Evolutionary conservation across 2,888 invertebrate genomes (phyloP).

Genomic region (Eupithecia exiguata): DNA sequence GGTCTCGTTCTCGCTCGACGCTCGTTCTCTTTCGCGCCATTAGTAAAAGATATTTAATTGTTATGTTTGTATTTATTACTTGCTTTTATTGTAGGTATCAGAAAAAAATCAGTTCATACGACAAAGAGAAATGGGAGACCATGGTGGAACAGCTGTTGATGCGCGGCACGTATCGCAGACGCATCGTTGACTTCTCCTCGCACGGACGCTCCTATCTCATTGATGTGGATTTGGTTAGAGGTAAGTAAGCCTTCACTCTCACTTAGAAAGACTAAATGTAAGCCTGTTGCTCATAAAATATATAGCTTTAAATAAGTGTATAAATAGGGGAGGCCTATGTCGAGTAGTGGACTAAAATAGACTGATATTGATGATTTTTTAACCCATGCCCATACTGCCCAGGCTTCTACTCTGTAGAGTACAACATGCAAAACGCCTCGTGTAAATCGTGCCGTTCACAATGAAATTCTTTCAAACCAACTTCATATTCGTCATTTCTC

Average conservation of each 20-base stretch:
- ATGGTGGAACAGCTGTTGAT: conserved; percentile 91
- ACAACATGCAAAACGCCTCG: neutral
- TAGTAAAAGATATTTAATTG: neutral
- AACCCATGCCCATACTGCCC: too few relatives aligned
- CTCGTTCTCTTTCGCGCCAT: neutral
- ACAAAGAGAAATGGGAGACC: conserved; percentile 98
- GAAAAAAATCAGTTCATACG: conserved; percentile 97
- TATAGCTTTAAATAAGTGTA: neutral
- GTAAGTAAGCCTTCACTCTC: conserved; percentile 84
- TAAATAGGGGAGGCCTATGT: too few relatives aligned
- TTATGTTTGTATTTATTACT: neutral
- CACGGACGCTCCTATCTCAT: conserved; percentile 96
- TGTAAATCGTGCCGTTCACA: neutral
- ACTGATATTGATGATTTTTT: neutral
- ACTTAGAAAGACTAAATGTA: neutral
- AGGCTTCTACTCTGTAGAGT: too few relatives aligned
- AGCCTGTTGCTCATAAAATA: neutral
- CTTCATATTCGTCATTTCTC: neutral
- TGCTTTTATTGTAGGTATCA: conserved; percentile 88
- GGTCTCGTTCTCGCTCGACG: too few relatives aligned
- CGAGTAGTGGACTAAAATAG: too few relatives aligned
- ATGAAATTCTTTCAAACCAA: neutral
- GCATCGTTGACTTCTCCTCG: conserved; percentile 92
- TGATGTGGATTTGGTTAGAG: conserved; percentile 97
- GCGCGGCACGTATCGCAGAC: conserved; percentile 79